Evolutionary conservation across 2,888 invertebrate genomes (phyloP).

Genomic region (Rhagophthalmus giganteus): DNA sequence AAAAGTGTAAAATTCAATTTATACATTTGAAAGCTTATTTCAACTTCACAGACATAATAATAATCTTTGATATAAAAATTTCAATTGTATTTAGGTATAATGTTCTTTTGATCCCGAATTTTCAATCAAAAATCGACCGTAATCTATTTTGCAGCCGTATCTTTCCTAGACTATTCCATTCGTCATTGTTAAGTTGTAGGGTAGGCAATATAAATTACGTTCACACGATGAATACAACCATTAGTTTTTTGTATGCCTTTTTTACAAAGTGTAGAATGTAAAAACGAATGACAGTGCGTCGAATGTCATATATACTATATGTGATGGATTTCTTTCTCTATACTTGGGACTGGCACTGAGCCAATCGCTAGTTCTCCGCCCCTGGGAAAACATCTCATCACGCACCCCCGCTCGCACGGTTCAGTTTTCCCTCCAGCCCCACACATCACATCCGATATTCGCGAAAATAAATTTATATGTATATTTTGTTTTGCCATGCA

Average conservation of each 20-base stretch:
- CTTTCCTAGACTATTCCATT: not conserved
- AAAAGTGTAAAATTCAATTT: no score
- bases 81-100: not conserved
- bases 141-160: not conserved
- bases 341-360: slow-evolving; percentile 40
- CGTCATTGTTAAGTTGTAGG: slow-evolving; percentile 14
- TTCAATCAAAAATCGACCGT: not conserved
- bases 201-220: slow-evolving; percentile 24
- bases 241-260: slow-evolving; percentile 7
- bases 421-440: slow-evolving; percentile 30
- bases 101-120: not conserved
- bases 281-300: slow-evolving; percentile 26
- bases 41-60: no score
- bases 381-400: slow-evolving; percentile 36
- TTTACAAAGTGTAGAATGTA: slow-evolving; percentile 15
- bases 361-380: slow-evolving; percentile 40
- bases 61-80: no score
- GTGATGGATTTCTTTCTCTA: slow-evolving; percentile 34
- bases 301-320: slow-evolving; percentile 31
- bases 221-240: slow-evolving; percentile 18
- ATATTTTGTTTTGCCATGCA: slow-evolving; percentile 33
- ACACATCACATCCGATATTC: slow-evolving; percentile 33
- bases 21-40: no score
- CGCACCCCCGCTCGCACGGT: slow-evolving; percentile 30
- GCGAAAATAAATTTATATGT: slow-evolving; percentile 37